phyloP scores from a whole-genome alignment of 2,797 vertebrate species.

The Tenualosa ilisha region DNA sequence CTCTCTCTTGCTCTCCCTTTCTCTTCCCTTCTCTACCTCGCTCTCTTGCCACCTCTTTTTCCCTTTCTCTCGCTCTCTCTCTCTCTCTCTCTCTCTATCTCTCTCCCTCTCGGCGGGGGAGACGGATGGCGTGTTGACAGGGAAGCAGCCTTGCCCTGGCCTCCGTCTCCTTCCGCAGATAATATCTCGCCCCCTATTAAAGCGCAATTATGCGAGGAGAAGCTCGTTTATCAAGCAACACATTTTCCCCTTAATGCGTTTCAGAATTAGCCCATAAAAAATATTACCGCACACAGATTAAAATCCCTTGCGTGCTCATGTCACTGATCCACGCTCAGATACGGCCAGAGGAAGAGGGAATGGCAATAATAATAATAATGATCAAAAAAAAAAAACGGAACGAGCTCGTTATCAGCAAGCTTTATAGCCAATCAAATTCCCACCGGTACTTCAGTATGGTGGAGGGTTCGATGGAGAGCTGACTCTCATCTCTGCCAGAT shows the following conservation, averaged over 20 bases:
- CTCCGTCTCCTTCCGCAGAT: constrained; percentile 4
- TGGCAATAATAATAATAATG: neutral
- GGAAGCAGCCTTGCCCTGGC: constrained; percentile 3
- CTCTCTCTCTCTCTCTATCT: constrained; percentile 36
- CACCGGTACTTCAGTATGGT: neutral
- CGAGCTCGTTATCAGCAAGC: constrained; percentile 4
- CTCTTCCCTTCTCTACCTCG: neutral
- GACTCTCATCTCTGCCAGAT: no score
- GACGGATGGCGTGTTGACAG: constrained; percentile 11
- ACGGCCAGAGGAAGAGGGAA: neutral
- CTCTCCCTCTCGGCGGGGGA: constrained; percentile 20
- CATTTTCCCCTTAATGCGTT: constrained; percentile 53
- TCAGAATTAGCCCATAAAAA: constrained; percentile 47
- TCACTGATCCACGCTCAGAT: constrained; percentile 39
- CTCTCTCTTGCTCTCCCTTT: neutral
- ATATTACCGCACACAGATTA: constrained; percentile 44
- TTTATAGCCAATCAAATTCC: constrained; percentile 48
- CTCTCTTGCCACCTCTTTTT: neutral
- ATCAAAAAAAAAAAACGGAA: neutral
- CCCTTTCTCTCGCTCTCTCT: constrained; percentile 33
- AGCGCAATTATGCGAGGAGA: constrained; percentile 63
- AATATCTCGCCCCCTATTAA: constrained; percentile 57
- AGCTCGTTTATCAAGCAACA: constrained; percentile 61
- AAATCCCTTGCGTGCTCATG: constrained; percentile 30
- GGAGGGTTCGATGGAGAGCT: neutral